Evolutionary conservation across 2,113 vertebrate genomes (phyloP).

Genomic region (Hippocampus mohnikei): DNA sequence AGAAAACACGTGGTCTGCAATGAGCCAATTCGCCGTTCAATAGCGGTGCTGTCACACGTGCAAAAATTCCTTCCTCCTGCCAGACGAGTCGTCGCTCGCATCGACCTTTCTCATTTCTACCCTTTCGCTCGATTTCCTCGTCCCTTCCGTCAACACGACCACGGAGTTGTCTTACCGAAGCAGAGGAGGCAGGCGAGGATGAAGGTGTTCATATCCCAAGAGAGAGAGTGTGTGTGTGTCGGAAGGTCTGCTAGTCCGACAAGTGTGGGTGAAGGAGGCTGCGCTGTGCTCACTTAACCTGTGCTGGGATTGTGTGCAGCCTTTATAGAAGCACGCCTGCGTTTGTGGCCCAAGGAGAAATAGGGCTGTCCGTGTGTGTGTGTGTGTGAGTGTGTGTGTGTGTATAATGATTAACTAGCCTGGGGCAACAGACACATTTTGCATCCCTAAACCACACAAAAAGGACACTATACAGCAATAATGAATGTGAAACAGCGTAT

Average conservation of each 20-base stretch:
- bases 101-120: neutral
- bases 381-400: conserved; percentile 17
- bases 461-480: conserved; percentile 8
- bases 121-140: neutral
- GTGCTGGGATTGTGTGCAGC: conserved; percentile 44
- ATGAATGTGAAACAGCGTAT: neutral
- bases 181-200: conserved; percentile 58
- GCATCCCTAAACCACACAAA: conserved; percentile 9
- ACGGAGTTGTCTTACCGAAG: conserved; percentile 55
- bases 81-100: neutral
- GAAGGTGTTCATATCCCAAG: conserved; percentile 67
- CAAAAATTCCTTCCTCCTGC: neutral
- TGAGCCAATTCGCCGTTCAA: neutral
- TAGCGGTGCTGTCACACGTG: neutral
- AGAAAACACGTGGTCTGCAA: neutral
- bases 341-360: conserved; percentile 21
- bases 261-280: conserved; percentile 25
- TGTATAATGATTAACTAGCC: conserved; percentile 31
- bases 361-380: conserved; percentile 27
- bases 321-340: conserved; percentile 64
- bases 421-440: conserved; percentile 38
- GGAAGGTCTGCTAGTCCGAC: neutral
- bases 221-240: conserved; percentile 41
- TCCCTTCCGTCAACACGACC: neutral
- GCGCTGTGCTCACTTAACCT: conserved; percentile 49